phyloP scores from a whole-genome alignment of 2,113 vertebrate genomes.

The Tachycineta bicolor region DNA sequence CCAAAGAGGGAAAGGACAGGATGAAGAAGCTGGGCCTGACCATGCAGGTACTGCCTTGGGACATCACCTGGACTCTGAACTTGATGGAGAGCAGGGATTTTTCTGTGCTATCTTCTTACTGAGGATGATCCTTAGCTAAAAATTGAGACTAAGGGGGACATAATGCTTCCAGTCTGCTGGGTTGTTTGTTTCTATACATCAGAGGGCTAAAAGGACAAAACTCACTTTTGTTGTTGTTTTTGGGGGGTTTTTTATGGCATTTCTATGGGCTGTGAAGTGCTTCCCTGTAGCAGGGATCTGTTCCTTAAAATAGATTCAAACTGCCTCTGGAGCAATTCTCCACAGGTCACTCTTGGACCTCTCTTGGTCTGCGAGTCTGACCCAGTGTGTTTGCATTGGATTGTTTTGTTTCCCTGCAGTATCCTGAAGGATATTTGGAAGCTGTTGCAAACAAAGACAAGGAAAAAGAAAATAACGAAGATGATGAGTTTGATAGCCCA shows the following conservation, averaged over 20 bases:
- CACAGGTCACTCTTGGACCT: not conserved
- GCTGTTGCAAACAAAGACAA: slow-evolving; percentile 85
- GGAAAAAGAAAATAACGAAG: slow-evolving; percentile 87
- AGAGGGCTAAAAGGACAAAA: not conserved
- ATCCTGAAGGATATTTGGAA: slow-evolving; percentile 94
- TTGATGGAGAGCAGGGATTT: not conserved
- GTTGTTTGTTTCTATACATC: not conserved
- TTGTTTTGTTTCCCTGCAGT: slow-evolving; percentile 74
- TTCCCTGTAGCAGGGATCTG: not conserved
- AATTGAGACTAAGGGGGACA: not conserved
- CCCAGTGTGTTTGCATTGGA: not conserved
- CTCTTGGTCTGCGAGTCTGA: not conserved
- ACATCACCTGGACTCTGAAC: not conserved
- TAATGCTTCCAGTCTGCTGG: not conserved
- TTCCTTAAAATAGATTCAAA: not conserved
- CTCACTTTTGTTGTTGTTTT: no score
- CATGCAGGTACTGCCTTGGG: slow-evolving; percentile 83
- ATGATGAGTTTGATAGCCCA: slow-evolving; percentile 71
- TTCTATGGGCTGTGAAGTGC: not conserved
- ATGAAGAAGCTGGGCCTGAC: slow-evolving; percentile 90
- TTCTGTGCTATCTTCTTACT: accelerated
- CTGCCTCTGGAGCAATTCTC: not conserved
- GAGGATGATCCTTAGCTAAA: not conserved
- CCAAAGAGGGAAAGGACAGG: slow-evolving; percentile 92
- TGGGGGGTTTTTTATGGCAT: not conserved